Base-by-base conservation (phyloP, 35 echinoderm and acorn worm species). In the Apostichopus japonicus region DNA sequence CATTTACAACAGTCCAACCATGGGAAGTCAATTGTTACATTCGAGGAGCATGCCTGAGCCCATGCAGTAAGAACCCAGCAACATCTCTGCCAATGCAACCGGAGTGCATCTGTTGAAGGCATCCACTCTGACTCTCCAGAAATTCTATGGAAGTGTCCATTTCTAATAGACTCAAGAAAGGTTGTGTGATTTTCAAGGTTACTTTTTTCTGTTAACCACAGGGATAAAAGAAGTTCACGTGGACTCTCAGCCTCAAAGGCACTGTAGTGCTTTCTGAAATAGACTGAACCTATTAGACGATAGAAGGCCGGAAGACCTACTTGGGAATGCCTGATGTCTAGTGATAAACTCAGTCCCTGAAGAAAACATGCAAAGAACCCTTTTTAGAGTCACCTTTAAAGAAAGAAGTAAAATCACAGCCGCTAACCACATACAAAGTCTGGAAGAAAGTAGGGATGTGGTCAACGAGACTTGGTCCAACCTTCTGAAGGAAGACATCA, bases 281-380 rank as follows among this genome's bases (percentile, higher is more conserved):
- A n/a, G n/a, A 78, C 92, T 76, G 62, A 87, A 1, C 83, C 82
- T 72, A 87, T 56, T n/a, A 93, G 71, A 11, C 92, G 86, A 56
- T 93, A 93, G 78, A 87, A 93, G 56, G 81, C 61, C n/a, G 87
- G 72, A 8, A 78, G 82, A 22, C 92, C 92, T 10, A 51, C 92
- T 21, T 24, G 6, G 19, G n/a, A 55, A 44, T 53, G n/a, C 19
- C 6, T n/a, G n/a, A n/a, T n/a, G 27, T 21, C 92, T 70, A 14
- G 83, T 87, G 33, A 86, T 76, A 23, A 22, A 53, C 62, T 11
- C 24, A 87, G 52, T 86, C 56, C 71, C 82, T 84, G 8, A 53
- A 53, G 55, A 93, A 93, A 33, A 77, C 63, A 27, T 75, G 4
- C 19, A 87, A 25, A 63, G 62, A 87, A 57, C 14, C n/a, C 10